phyloP scores from a whole-genome alignment of 2,888 invertebrate genomes.

The Polyommatus icarus region DNA sequence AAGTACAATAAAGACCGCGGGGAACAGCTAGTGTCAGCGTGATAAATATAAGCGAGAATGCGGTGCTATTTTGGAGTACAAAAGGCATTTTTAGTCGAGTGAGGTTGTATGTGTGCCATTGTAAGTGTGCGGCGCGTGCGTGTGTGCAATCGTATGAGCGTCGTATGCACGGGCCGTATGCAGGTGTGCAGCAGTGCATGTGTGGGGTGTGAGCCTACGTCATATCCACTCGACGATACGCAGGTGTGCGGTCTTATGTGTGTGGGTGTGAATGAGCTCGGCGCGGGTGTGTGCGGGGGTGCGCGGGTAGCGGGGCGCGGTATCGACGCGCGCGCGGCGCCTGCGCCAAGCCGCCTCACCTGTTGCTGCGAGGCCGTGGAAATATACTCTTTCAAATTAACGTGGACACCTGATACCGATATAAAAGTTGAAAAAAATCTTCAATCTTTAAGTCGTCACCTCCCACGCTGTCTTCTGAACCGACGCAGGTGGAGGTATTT shows the following conservation, averaged over 20 bases:
- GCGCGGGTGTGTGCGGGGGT: constrained; percentile 45
- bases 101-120: neutral
- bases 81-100: constrained; percentile 23
- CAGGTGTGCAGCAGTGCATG: constrained; percentile 36
- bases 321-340: constrained; percentile 75
- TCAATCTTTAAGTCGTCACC: constrained; percentile 29
- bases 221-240: constrained; percentile 27
- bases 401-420: constrained; percentile 73
- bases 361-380: constrained; percentile 77
- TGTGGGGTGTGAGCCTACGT: constrained; percentile 30
- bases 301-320: constrained; percentile 55
- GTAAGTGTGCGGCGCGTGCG: neutral
- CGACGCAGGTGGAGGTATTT: constrained; percentile 3
- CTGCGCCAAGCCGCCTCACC: constrained; percentile 68
- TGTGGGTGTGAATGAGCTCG: constrained; percentile 72
- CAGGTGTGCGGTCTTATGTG: constrained; percentile 48
- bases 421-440: constrained; percentile 50
- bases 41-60: constrained; percentile 21
- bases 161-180: constrained; percentile 41
- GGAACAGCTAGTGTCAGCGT: constrained; percentile 3
- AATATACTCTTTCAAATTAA: constrained; percentile 77
- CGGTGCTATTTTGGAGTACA: constrained; percentile 19
- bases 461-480: constrained; percentile 4
- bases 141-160: constrained; percentile 8
- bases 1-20: neutral